Percentiles rank a stretch among this genome's conserved stretches.
These are phyloP conservation scores for Terebella lapidaria DNA, from an alignment of 2,888 invertebrate genomes.

Conservation along the genomic window DNA sequence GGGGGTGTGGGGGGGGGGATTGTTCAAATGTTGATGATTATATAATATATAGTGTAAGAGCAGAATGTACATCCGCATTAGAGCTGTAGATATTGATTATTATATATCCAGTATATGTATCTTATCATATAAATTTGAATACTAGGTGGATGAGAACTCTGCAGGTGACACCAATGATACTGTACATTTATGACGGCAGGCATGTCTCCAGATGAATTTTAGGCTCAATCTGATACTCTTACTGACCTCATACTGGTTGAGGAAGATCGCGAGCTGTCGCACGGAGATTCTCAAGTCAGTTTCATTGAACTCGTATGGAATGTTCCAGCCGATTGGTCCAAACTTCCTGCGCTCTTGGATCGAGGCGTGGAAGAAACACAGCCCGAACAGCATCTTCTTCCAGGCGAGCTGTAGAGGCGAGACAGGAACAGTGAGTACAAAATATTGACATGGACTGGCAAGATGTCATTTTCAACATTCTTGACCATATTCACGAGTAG, in stretches of 20 bases:
- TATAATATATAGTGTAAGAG: no score
- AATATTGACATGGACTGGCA: no score
- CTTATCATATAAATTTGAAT: neutral
- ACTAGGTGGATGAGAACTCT: no score
- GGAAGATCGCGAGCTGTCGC: constrained; percentile 55
- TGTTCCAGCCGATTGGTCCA: constrained; percentile 58
- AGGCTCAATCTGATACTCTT: neutral
- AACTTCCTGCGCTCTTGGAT: constrained; percentile 56
- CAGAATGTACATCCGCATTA: no score
- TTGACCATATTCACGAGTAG: no score
- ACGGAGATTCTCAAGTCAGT: constrained; percentile 56
- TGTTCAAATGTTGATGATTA: no score
- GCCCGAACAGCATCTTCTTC: constrained; percentile 54
- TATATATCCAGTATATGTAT: neutral
- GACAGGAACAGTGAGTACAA: constrained; percentile 7
- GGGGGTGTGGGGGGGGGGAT: no score
- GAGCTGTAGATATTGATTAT: neutral
- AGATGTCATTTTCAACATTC: no score
- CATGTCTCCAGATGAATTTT: no score
- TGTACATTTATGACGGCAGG: no score
- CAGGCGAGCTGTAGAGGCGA: constrained; percentile 44
- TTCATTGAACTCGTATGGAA: constrained; percentile 57
- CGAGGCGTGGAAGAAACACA: constrained; percentile 58
- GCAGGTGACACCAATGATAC: no score
- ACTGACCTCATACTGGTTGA: constrained; percentile 55